phyloP scores from a whole-genome alignment of 2,113 vertebrate genomes.

The Zosterops borbonicus region DNA sequence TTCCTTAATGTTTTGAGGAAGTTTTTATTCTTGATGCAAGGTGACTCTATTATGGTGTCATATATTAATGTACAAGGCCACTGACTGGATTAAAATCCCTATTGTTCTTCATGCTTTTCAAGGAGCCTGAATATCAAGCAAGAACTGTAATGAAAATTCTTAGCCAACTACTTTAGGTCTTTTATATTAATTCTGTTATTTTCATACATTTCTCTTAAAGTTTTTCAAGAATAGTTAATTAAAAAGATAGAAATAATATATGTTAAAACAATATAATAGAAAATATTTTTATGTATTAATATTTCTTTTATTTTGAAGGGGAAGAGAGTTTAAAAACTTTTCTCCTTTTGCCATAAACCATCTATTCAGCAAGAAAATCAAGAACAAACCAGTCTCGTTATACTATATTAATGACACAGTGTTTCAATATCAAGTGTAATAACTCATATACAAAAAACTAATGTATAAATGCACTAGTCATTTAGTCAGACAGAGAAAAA shows the following conservation, averaged over 20 bases:
- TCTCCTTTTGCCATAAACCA: not conserved
- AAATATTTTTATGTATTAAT: not conserved
- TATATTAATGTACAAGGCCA: not conserved
- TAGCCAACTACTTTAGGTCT: not conserved
- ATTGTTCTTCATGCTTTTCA: not conserved
- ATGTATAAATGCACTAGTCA: not conserved
- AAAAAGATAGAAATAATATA: not conserved
- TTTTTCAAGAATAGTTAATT: not conserved
- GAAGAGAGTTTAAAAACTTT: not conserved
- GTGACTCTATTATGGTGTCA: not conserved
- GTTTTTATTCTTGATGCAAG: not conserved
- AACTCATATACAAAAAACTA: not conserved
- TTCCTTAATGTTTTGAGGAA: not conserved
- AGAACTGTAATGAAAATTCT: not conserved
- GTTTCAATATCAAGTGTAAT: not conserved
- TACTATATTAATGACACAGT: not conserved
- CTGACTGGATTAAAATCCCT: not conserved
- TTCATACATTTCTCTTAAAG: not conserved
- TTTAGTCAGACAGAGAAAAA: not conserved
- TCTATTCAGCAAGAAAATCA: not conserved
- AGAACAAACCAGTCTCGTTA: not conserved
- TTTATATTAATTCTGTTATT: not conserved
- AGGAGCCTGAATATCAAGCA: not conserved
- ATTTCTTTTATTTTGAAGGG: not conserved
- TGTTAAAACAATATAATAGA: not conserved